phyloP scores from a whole-genome alignment of 2,888 invertebrate genomes.

The Tipula helvola region DNA sequence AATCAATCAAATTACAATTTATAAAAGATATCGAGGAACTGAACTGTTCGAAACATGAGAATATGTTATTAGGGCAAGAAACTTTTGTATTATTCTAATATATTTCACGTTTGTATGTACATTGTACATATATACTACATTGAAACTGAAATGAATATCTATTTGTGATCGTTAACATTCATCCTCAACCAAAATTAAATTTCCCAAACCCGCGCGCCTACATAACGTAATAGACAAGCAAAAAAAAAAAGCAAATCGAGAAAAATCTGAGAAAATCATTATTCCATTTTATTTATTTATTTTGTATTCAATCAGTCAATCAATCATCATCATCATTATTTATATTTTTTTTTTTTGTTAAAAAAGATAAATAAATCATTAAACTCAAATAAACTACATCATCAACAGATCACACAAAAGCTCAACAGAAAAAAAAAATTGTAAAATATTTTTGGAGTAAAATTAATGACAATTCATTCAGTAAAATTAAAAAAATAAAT shows the following conservation, averaged over 20 bases:
- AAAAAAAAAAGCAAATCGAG: not conserved
- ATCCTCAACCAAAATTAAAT: not conserved
- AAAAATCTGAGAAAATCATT: not conserved
- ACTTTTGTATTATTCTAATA: not conserved
- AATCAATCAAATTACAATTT: not conserved
- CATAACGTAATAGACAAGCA: not conserved
- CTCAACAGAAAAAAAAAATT: not conserved
- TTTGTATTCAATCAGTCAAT: not conserved
- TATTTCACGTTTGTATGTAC: no score
- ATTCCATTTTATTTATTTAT: not conserved
- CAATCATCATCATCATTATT: not conserved
- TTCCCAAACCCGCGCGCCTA: not conserved
- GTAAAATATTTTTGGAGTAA: not conserved
- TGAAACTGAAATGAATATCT: not conserved
- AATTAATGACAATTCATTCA: not conserved
- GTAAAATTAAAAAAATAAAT: not conserved
- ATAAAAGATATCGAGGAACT: not conserved
- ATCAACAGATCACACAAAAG: not conserved
- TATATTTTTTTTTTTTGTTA: not conserved
- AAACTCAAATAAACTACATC: not conserved
- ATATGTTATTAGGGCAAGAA: not conserved
- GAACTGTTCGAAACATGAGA: not conserved
- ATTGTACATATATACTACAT: not conserved
- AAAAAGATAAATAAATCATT: not conserved
- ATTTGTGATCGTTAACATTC: not conserved